Percentiles rank a stretch among this genome's conserved stretches.
phyloP scores from a whole-genome alignment of 1,140 invertebrate species.

The Drosophila erecta region DNA sequence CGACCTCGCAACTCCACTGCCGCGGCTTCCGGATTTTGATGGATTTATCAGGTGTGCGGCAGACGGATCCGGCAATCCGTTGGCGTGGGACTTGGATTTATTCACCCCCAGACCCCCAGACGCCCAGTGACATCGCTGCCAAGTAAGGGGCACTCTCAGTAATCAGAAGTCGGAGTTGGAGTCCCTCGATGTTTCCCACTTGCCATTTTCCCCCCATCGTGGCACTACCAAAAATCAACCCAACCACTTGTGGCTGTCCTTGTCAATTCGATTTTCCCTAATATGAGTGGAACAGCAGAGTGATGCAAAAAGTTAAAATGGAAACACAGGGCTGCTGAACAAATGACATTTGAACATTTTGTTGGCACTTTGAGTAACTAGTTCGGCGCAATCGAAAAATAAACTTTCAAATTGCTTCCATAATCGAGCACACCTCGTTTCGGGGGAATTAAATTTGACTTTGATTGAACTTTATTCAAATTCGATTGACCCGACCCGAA shows the following conservation, averaged over 20 bases:
- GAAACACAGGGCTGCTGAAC: neutral
- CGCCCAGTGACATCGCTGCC: conserved; percentile 7
- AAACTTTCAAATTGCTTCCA: conserved; percentile 40
- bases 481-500: conserved; percentile 35
- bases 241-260: conserved; percentile 70
- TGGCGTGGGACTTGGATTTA: conserved; percentile 9
- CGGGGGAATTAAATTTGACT: conserved; percentile 24
- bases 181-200: conserved; percentile 32
- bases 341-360: conserved; percentile 40
- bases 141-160: conserved; percentile 44
- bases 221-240: neutral
- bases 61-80: neutral
- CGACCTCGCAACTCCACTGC: conserved; percentile 36
- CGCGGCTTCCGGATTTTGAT: conserved; percentile 48
- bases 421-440: conserved; percentile 19
- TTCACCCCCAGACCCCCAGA: conserved; percentile 1
- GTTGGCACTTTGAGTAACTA: conserved; percentile 76
- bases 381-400: conserved; percentile 30
- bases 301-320: neutral
- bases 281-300: conserved; percentile 10
- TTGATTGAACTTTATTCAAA: conserved; percentile 43
- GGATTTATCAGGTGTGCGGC: conserved; percentile 46
- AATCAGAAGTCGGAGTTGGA: conserved; percentile 45
- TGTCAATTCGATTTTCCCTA: conserved; percentile 68
- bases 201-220: neutral